Evolutionary conservation across 2,113 vertebrate species (phyloP).

Genomic region (Triplophysa siluroides): DNA sequence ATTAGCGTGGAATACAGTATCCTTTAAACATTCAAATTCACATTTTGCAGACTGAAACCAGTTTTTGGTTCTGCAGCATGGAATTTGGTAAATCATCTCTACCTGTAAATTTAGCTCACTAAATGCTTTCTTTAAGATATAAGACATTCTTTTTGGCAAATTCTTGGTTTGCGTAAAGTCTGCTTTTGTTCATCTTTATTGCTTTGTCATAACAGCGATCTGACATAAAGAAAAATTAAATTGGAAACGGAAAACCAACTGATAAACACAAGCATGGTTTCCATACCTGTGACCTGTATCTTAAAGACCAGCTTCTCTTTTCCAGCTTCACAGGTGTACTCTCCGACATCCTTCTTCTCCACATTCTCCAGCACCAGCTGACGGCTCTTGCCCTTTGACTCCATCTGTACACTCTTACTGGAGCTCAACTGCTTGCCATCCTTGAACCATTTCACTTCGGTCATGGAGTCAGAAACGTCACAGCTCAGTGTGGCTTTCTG

Average conservation of each 20-base stretch:
- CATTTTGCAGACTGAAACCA: no score
- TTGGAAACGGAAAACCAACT: no score
- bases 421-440: constrained; percentile 73
- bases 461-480: constrained; percentile 74
- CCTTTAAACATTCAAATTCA: no score
- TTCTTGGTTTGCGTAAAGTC: no score
- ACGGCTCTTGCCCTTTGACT: constrained; percentile 69
- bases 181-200: no score
- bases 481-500: constrained; percentile 75
- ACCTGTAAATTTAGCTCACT: no score
- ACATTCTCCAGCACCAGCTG: constrained; percentile 74
- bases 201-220: no score
- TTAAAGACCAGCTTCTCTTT: constrained; percentile 74
- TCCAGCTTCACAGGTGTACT: constrained; percentile 76
- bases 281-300: constrained; percentile 64
- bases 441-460: constrained; percentile 82
- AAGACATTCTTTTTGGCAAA: no score
- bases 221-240: no score
- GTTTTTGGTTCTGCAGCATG: no score
- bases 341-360: constrained; percentile 78
- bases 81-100: no score
- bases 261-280: not conserved
- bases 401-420: constrained; percentile 70
- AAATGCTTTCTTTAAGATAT: no score
- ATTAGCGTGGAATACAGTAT: not conserved